phyloP scores from a whole-genome alignment of 1,140 invertebrate genomes.

The Cydia splendana region DNA sequence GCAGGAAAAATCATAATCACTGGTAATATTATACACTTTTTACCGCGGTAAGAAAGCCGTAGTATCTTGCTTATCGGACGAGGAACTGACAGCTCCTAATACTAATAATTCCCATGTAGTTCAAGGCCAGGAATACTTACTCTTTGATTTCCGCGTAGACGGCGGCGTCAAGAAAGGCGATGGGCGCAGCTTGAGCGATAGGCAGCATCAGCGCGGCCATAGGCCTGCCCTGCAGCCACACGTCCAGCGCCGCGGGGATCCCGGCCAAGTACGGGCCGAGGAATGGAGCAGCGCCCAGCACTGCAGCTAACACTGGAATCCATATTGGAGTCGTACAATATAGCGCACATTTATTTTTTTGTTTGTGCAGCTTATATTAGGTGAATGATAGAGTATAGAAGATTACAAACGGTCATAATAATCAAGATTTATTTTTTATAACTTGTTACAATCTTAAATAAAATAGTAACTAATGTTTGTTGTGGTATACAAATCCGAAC shows the following conservation, averaged over 20 bases:
- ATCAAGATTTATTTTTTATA: too few species aligned
- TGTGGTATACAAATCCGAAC: too few species aligned
- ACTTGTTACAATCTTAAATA: too few species aligned
- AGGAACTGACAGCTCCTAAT: too few species aligned
- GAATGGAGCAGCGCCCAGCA: conserved; percentile 96
- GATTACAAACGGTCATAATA: not conserved
- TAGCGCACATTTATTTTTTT: not conserved
- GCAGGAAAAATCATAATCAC: too few species aligned
- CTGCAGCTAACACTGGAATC: conserved; percentile 89
- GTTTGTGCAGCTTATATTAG: not conserved
- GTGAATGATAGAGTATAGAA: conserved; percentile 33
- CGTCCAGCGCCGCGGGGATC: conserved; percentile 94
- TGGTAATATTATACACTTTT: too few species aligned
- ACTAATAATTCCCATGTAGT: too few species aligned
- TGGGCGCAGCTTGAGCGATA: conserved; percentile 92
- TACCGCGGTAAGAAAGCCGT: too few species aligned
- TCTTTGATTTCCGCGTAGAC: conserved; percentile 99
- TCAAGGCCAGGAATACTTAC: conserved; percentile 81
- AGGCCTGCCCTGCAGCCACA: conserved; percentile 93
- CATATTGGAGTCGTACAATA: not conserved
- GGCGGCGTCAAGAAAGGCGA: conserved; percentile 94
- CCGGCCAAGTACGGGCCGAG: conserved; percentile 96
- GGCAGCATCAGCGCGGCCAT: conserved; percentile 89
- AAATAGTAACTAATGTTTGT: too few species aligned
- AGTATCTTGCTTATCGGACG: too few species aligned